phyloP scores from a whole-genome alignment of 1,140 invertebrate genomes.

The Drosophila mauritiana region DNA sequence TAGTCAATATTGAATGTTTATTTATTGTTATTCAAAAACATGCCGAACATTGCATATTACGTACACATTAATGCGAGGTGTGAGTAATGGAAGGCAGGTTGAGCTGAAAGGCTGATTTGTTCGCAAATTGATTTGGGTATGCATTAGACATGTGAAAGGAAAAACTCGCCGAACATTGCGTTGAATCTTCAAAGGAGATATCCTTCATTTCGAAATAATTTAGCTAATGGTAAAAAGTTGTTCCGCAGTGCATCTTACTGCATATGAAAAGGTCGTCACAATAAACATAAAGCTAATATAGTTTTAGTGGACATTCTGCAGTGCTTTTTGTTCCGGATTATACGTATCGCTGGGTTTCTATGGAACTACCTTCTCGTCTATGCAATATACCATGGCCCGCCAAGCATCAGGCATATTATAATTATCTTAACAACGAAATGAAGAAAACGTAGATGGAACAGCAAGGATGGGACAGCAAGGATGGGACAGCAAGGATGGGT shows the following conservation, averaged over 20 bases:
- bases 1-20: slow-evolving; percentile 67
- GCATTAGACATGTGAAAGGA: slow-evolving; percentile 1
- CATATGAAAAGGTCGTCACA: neutral
- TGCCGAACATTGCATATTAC: slow-evolving; percentile 9
- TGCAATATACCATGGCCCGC: slow-evolving; percentile 29
- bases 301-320: neutral
- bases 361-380: slow-evolving; percentile 8
- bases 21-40: slow-evolving; percentile 62
- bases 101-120: slow-evolving; percentile 10
- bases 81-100: slow-evolving; percentile 11
- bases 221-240: neutral
- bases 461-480: slow-evolving; percentile 12
- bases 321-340: neutral
- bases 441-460: slow-evolving; percentile 17
- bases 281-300: slow-evolving; percentile 2
- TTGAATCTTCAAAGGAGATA: neutral
- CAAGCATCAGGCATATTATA: slow-evolving; percentile 32
- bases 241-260: neutral
- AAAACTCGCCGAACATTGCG: slow-evolving; percentile 2
- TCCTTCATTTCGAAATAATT: neutral
- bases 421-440: slow-evolving; percentile 39
- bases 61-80: slow-evolving; percentile 3
- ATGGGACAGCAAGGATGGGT: slow-evolving; percentile 6
- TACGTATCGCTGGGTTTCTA: slow-evolving; percentile 35
- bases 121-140: slow-evolving; percentile 12